phyloP scores from a whole-genome alignment of 2,888 invertebrate species.

The Ochropleura leucogaster region DNA sequence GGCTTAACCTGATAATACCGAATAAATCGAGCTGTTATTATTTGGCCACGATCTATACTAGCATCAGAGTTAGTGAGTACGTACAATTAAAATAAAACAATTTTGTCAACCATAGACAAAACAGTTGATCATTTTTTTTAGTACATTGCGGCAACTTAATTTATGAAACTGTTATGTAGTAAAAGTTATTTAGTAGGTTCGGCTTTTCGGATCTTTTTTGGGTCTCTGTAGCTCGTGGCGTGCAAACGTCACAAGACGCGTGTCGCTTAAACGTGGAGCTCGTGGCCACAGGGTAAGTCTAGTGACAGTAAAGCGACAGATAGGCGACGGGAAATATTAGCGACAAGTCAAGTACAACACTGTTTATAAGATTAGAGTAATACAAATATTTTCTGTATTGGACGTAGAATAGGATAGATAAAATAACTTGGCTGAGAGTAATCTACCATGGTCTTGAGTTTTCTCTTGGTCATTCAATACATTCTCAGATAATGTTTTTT shows the following conservation, averaged over 20 bases:
- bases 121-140: neutral
- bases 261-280: neutral
- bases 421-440: constrained; percentile 15
- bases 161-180: neutral
- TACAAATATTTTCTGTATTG: constrained; percentile 45
- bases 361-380: constrained; percentile 32
- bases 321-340: constrained; percentile 6
- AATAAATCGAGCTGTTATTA: no score
- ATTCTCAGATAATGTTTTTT: neutral
- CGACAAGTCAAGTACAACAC: constrained; percentile 31
- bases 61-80: no score
- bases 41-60: no score
- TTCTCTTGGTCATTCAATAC: neutral
- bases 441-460: neutral
- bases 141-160: neutral
- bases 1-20: no score
- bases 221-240: neutral
- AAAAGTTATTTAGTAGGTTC: no score
- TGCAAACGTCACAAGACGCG: neutral
- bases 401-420: constrained; percentile 13
- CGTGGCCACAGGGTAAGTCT: constrained; percentile 6
- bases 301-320: neutral
- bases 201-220: no score
- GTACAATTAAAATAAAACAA: neutral
- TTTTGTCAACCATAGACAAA: neutral